Evolutionary conservation across 2,113 vertebrate genomes (phyloP).

Genomic region (Myxocyprinus asiaticus): DNA sequence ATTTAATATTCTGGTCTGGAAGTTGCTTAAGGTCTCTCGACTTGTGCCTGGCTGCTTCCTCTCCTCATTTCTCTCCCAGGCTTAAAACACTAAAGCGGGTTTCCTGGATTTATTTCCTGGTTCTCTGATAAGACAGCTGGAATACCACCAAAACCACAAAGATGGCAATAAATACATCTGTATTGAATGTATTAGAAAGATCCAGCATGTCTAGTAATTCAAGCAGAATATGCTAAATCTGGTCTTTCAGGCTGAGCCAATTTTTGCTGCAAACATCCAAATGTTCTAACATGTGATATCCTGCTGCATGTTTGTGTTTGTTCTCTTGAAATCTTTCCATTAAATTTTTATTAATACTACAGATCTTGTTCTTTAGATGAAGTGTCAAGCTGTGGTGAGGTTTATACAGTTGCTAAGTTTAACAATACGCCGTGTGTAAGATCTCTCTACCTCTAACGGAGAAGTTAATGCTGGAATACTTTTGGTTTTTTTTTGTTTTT

Average conservation of each 20-base stretch:
- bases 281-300: neutral
- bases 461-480: too few relatives aligned
- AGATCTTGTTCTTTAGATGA: conserved; percentile 44
- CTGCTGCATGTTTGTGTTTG: neutral
- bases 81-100: conserved; percentile 38
- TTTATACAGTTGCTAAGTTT: neutral
- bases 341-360: neutral
- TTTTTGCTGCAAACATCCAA: neutral
- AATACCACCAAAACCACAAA: conserved; percentile 47
- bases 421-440: neutral
- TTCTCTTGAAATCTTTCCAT: too few relatives aligned
- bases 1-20: too few relatives aligned
- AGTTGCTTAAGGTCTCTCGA: neutral
- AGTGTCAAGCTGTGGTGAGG: conserved; percentile 35
- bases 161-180: conserved; percentile 35
- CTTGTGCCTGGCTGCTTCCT: neutral
- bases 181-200: conserved; percentile 33
- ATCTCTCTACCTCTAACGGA: neutral
- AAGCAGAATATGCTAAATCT: neutral
- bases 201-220: conserved; percentile 17
- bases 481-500: too few relatives aligned
- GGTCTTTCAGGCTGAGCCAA: neutral
- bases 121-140: conserved; percentile 42
- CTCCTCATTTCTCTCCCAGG: neutral
- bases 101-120: conserved; percentile 27